Evolutionary conservation across 1,140 invertebrate genomes (phyloP), one percentile per base, ranked within the genome.

Genomic region (Aphaenogaster floridana): DNA sequence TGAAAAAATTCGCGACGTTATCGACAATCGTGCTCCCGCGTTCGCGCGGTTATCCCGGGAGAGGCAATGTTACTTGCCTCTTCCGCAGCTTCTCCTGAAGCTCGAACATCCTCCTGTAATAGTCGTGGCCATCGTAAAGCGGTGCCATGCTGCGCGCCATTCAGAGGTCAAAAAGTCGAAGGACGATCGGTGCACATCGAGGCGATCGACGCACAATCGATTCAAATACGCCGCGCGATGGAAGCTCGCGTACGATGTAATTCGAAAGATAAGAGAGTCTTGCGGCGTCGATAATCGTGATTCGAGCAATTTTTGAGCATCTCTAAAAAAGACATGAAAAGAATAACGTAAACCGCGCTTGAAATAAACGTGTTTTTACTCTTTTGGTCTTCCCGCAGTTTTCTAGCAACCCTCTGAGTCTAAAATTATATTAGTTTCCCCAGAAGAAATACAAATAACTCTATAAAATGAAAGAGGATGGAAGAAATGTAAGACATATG

Each of bases 101-200:
- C 36, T 94, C 94, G 8, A 95, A 74, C 94, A 95, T 95, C 77
- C 92, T 94, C 86, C 92, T 93, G 59, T 94, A 95, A 86, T 94
- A 93, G 77, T 91, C 92, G 39, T 93, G 89, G 11, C 86, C 90
- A 57, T 94, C 84, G 39, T 93, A 90, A 45, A 93, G 59, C 59
- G 93, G 86, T 36, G 87, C 91, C 94, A 95, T 95, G 66, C 28
- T 85, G 50, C 61, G 21, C 21, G 54, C 9, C 45, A 71, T 48
- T 81, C 8, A 74, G 68, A 84, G 39, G 34, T 79, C 11, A 77
- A 79, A 69, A 80, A 76, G 63, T 66, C 15, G 7, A 69, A 34
- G 36, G 48, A 3, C 17, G 36, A 64, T 90, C 89, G 86, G 86
- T 86, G 54, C 45, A 21, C 86, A 69, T 88, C 86, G 89, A 89